A percentile compares a stretch with the other conserved stretches of the same genome.
Conservation (phyloP, 2,888 invertebrate genomes). For the Trachelus tabidus region DNA sequence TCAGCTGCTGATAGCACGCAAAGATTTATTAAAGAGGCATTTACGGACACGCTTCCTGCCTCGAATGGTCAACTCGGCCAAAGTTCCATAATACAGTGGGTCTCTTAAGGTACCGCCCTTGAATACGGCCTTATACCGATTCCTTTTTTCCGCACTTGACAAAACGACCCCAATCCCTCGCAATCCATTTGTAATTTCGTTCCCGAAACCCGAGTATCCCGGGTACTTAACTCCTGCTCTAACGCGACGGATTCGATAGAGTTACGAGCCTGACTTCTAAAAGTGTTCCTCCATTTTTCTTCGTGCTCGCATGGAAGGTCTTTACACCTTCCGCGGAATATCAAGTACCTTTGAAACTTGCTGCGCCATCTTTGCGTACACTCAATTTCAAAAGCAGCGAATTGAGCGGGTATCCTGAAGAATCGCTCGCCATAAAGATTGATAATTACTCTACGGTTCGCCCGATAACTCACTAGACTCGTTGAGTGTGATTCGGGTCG, state of each 20-base stretch:
- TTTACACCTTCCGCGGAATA: neutral
- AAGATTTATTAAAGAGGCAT: slow-evolving; percentile 58
- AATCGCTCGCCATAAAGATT: neutral
- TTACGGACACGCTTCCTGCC: slow-evolving; percentile 27
- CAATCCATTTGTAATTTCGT: neutral
- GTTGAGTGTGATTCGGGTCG: neutral
- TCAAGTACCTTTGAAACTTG: neutral
- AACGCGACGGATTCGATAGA: neutral
- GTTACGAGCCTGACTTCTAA: neutral
- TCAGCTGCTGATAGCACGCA: slow-evolving; percentile 58
- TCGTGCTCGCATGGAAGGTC: neutral
- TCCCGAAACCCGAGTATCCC: neutral
- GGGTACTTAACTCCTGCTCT: neutral
- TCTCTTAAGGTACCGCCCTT: neutral
- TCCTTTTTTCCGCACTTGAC: neutral
- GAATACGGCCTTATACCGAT: neutral
- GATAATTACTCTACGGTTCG: neutral
- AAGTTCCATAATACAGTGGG: neutral
- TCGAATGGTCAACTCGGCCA: slow-evolving; percentile 21
- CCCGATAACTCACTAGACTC: neutral
- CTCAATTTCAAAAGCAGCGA: neutral
- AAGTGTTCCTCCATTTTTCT: neutral
- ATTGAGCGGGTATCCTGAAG: neutral
- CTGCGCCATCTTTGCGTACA: neutral
- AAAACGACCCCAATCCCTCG: neutral